Evolutionary conservation across 2,888 invertebrate genomes (phyloP), one percentile per base, ranked within the genome.

Genomic region (Cataglyphis altisquamis): DNA sequence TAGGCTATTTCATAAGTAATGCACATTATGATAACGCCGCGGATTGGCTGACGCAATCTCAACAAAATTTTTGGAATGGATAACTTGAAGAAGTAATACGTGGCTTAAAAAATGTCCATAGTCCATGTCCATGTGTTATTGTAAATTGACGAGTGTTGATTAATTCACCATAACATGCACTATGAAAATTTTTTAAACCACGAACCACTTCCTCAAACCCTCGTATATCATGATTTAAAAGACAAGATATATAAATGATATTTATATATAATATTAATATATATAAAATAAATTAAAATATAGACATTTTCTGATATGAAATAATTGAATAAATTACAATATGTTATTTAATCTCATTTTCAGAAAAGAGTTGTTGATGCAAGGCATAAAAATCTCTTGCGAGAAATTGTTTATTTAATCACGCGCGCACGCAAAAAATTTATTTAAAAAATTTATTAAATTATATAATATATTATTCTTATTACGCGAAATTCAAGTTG

Each of bases 391-490:
- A 48, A 67, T 39, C 55, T 36, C 45, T 55, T 15, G 9, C 1
- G 8, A n/a, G 9, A 68, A 36, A 57, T 36, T 36, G 0, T 52
- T 60, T 36, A 70, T 45, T 68, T 55, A 77, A 68, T 41, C 2
- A 25, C 5, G 8, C 39, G 10, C 8, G 12, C 25, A 29, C 32
- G 32, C 36, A 45, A 12, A 45, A 12, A 64, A 57, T 55, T 10
- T n/a, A 25, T 1, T 12, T n/a, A 32, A 45, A n/a, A 12, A 68
- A 78, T 68, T 82, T 41, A 8, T 25, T 3, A 57, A 74, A 57
- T 74, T 75, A 75, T 64, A 64, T 64, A 25, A 75, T 64, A 64
- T 55, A 25, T 82, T 57, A 60, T 77, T 66, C 57, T 25, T 41
- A 64, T 39, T 41, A 62, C 57, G 82, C 32, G 82, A 41, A 55